Base-by-base conservation (phyloP, 2,888 invertebrate genomes). In the Metacarcinus magister region DNA sequence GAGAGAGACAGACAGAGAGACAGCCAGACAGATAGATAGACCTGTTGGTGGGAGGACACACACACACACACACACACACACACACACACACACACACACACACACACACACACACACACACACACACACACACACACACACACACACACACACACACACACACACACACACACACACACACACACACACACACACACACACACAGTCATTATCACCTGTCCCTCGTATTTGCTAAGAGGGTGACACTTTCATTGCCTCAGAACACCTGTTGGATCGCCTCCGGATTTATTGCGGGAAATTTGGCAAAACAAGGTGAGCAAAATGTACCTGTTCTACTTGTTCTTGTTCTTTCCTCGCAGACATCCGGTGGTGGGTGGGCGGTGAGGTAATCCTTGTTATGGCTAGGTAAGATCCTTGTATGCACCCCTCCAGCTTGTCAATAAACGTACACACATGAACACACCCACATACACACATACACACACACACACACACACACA, bases 141-240 rank as follows among this genome's bases (percentile, higher is more conserved):
- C 90, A 90, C 43, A 90, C 19, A 90, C 43, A 90, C 90, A 43
- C 39, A 90, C 44, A 91, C 44, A 44, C 91, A 91, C 44, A 44
- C 91, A 44, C n/a, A 46, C n/a, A 46, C 44, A 92, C 44, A 92
- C 92, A 92, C 92, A 92, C 92, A 92, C 44, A 92, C 92, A 92
- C 92, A 92, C 44, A 44, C 92, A 92, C 92, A 92, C 92, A 92
- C 92, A 92, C 92, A 44, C 92, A 92, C 46, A 92, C n/a, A 92
- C 46, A 92, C 48, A 48, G 28, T 46, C 46, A 48, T 82, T 23
- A 32, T 13, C 32, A 82, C 32, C 82, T 82, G 28, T 23, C 82
- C 82, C 8, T 82, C 28, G 32, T 23, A 32, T 8, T 67, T 23
- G 23, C 23, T 82, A 32, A 82, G 13, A 82, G 10, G 8, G 10